Evolutionary conservation across 1,140 invertebrate genomes (phyloP).

Genomic region (Drosophila ambigua): DNA sequence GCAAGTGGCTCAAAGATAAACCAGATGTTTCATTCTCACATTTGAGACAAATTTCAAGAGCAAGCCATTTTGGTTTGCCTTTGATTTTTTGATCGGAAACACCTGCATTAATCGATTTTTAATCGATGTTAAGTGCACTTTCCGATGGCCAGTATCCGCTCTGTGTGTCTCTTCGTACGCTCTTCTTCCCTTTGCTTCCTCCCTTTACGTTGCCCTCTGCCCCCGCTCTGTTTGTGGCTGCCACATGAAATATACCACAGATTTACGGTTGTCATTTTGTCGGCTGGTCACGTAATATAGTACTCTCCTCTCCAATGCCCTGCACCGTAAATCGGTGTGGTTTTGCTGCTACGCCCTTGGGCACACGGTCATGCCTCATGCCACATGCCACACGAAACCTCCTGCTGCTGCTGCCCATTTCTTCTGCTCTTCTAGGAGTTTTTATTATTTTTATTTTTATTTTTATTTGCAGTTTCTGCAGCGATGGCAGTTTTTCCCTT

Average conservation of each 20-base stretch:
- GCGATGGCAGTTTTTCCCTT: slow-evolving; percentile 56
- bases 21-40: slow-evolving; percentile 23
- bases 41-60: background rate
- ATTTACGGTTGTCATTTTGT: slow-evolving; percentile 77
- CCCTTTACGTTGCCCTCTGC: background rate
- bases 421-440: slow-evolving; percentile 36
- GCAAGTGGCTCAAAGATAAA: slow-evolving; percentile 22
- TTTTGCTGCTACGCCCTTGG: slow-evolving; percentile 37
- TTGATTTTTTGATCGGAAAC: background rate
- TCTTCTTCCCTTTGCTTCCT: no score
- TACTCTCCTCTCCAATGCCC: slow-evolving; percentile 47
- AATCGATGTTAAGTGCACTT: no score
- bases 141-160: no score
- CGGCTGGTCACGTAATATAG: slow-evolving; percentile 72
- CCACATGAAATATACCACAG: slow-evolving; percentile 77
- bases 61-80: background rate
- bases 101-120: no score
- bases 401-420: slow-evolving; percentile 37
- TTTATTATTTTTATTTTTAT: slow-evolving; percentile 74
- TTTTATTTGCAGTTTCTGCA: slow-evolving; percentile 78
- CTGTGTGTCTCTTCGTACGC: no score
- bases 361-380: slow-evolving; percentile 29
- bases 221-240: slow-evolving; percentile 7
- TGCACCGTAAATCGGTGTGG: slow-evolving; percentile 25
- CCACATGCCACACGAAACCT: background rate